A percentile compares a stretch with the other conserved stretches of the same genome.
Conservation (phyloP, 2,797 vertebrate genomes). For the Scolopax bukidnonensis region DNA sequence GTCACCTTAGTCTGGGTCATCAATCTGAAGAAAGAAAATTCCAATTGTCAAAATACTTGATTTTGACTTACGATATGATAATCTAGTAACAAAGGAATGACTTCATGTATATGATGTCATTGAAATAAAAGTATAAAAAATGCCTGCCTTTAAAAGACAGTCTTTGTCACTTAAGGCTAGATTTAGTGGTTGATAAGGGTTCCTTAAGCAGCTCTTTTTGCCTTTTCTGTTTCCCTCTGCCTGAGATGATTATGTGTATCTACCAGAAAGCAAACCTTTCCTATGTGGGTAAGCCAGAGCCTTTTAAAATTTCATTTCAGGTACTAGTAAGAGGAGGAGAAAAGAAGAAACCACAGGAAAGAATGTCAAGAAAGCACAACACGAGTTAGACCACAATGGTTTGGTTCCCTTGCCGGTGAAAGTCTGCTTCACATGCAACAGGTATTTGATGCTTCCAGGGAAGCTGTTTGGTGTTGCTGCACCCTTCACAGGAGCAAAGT, state of each 20-base stretch:
- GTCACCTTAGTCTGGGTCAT: neutral
- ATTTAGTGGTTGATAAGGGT: neutral
- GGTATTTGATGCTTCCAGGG: slow-evolving; percentile 75
- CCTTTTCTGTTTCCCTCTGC: neutral
- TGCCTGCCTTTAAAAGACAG: neutral
- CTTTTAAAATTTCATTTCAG: slow-evolving; percentile 74
- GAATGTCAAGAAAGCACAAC: slow-evolving; percentile 92
- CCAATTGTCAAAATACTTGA: neutral
- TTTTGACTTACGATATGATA: neutral
- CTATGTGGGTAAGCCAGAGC: neutral
- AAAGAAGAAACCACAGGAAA: slow-evolving; percentile 95
- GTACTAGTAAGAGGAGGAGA: slow-evolving; percentile 94
- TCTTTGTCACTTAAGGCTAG: neutral
- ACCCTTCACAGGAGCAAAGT: neutral
- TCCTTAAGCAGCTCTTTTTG: neutral
- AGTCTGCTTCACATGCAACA: slow-evolving; percentile 96
- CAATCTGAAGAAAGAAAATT: neutral
- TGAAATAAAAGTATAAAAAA: neutral
- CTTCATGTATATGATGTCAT: neutral
- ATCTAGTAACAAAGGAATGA: neutral
- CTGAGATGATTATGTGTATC: neutral
- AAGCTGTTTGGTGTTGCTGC: neutral
- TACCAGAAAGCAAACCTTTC: neutral
- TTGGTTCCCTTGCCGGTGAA: slow-evolving; percentile 94
- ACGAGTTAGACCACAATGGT: slow-evolving; percentile 94